A percentile compares a stretch with the other conserved stretches of the same genome.
Evolutionary conservation across 1,140 invertebrate genomes (phyloP).

Genomic region (Ooceraea biroi): DNA sequence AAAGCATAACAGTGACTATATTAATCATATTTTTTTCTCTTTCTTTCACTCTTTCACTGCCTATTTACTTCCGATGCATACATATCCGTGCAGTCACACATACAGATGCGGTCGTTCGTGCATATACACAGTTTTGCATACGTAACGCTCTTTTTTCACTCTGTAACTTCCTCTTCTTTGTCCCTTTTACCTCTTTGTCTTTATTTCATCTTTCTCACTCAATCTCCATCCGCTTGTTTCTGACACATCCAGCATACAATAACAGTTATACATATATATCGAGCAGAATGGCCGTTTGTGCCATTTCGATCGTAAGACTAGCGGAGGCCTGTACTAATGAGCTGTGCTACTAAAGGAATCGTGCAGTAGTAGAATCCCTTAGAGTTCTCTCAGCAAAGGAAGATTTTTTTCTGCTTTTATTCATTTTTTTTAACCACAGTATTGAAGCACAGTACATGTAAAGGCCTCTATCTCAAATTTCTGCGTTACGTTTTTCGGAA

Average conservation of each 20-base stretch:
- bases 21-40: slow-evolving; percentile 75
- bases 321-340: slow-evolving; percentile 81
- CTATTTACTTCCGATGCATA: slow-evolving; percentile 56
- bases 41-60: slow-evolving; percentile 6
- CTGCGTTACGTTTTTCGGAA: slow-evolving; percentile 65
- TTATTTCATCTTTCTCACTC: slow-evolving; percentile 21
- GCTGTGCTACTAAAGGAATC: slow-evolving; percentile 68
- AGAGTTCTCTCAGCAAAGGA: slow-evolving; percentile 68
- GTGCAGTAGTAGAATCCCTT: slow-evolving; percentile 60
- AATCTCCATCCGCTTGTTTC: slow-evolving; percentile 4
- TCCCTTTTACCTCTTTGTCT: slow-evolving; percentile 3
- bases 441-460: slow-evolving; percentile 76
- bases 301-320: slow-evolving; percentile 81
- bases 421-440: slow-evolving; percentile 58
- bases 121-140: slow-evolving; percentile 37
- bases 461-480: slow-evolving; percentile 78
- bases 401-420: slow-evolving; percentile 57
- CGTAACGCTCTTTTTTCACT: slow-evolving; percentile 48
- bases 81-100: slow-evolving; percentile 41
- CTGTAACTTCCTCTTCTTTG: slow-evolving; percentile 48
- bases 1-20: slow-evolving; percentile 83
- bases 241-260: slow-evolving; percentile 70
- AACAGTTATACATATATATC: slow-evolving; percentile 78
- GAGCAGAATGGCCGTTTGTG: slow-evolving; percentile 73
- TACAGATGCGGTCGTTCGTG: slow-evolving; percentile 43